Evolutionary conservation across 2,113 vertebrate species (phyloP), one percentile per base, ranked within the genome.

Genomic region (Pollachius pollachius): DNA sequence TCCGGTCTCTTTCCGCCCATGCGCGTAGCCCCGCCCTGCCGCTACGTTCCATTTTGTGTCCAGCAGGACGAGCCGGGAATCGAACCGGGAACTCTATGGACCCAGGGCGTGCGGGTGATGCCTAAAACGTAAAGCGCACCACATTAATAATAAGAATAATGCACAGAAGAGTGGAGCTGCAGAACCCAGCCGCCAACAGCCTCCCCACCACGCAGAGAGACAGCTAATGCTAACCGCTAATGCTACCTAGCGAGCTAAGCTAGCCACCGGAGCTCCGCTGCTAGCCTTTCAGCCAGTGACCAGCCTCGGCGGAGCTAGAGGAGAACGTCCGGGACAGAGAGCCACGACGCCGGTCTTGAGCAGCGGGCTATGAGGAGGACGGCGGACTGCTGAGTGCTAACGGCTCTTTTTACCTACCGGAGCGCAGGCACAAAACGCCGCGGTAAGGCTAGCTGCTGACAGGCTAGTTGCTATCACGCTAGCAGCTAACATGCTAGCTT

Each of bases 401-500:
- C 82, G 0, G 69, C 34, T 86, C 77, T 68, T 80, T 82, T 86
- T 86, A 85, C 85, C 82, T 69, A 75, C 74, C 80, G 17, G 48
- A 86, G 78, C 59, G 82, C 82, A 87, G 74, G 82, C 72, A 72
- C 79, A 82, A 81, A 69, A 80, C 86, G 85, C 78, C 75, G 86
- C 85, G 86, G 86, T 88, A 27, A 89, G 88, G 82, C 4, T 52
- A 3, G 62, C 62, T 68, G 12, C 30, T 41, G 67, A 3, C 34
- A 15, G 52, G 52, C 52, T 61, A n/a, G 19, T 61, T 61, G 30
- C 30, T 19, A 64, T 1, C 15, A 48, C n/a, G 63, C 12, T 65
- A 41, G 17, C 25, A 9, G 62, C 62, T n/a, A 64, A 34, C 30
- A 34, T 7, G 62, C 17, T 34, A 34, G 27, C 21, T 63, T 34